Percentiles rank a stretch among this genome's conserved stretches.
These are phyloP conservation scores for Ophiodon elongatus DNA, from an alignment of 2,113 vertebrate genomes.

Conservation along the genomic window DNA sequence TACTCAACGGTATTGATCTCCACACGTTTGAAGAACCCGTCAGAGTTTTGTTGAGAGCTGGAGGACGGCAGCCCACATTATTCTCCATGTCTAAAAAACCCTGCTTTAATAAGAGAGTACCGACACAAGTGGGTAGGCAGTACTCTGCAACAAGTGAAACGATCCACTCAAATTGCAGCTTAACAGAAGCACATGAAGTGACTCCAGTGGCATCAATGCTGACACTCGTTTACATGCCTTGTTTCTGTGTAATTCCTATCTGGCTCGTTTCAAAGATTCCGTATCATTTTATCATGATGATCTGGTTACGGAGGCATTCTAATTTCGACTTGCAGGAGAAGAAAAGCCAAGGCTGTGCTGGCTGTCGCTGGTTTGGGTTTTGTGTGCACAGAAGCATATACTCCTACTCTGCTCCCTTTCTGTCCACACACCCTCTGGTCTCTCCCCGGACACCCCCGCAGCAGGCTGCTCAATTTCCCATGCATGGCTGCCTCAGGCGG, in stretches of 20 bases:
- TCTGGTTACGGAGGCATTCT: constrained; percentile 23
- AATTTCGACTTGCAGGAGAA: constrained; percentile 35
- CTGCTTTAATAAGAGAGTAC: neutral
- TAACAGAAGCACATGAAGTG: neutral
- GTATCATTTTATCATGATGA: constrained; percentile 14
- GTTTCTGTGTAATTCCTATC: neutral
- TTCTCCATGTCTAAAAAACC: neutral
- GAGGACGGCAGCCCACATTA: neutral
- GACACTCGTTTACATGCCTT: neutral
- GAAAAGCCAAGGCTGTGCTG: constrained; percentile 10
- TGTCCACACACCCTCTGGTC: constrained; percentile 51
- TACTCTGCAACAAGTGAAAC: neutral
- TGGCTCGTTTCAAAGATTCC: constrained; percentile 13
- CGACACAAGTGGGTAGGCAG: neutral
- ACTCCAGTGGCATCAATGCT: neutral
- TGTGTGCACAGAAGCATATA: constrained; percentile 37
- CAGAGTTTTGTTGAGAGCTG: constrained; percentile 1
- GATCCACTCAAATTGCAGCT: neutral
- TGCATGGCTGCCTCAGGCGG: constrained; percentile 61
- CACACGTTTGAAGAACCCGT: neutral
- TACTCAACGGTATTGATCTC: neutral
- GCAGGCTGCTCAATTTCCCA: constrained; percentile 59
- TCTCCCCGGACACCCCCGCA: constrained; percentile 49
- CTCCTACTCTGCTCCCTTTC: constrained; percentile 23
- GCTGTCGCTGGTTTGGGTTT: neutral